phyloP scores from a whole-genome alignment of 2,113 vertebrate genomes.

The Microtus ochrogaster region DNA sequence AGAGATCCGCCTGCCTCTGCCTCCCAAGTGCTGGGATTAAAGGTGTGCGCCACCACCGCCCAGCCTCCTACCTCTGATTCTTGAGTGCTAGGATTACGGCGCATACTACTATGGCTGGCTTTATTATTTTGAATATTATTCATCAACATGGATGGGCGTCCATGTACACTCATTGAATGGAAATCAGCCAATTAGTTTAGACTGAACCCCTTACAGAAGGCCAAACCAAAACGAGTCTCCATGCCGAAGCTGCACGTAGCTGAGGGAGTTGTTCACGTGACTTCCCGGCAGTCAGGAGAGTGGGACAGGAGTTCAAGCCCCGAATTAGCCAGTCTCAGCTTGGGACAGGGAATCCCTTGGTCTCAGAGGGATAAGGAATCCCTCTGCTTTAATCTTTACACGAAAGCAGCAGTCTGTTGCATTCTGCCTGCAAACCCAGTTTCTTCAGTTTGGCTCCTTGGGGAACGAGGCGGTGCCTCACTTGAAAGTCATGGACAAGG shows the following conservation, averaged over 20 bases:
- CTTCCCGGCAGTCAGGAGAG: not conserved
- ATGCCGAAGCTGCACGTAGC: not conserved
- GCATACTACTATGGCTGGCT: not conserved
- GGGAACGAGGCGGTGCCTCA: not conserved
- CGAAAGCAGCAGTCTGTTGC: not conserved
- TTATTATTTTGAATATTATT: not conserved
- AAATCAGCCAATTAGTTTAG: not conserved
- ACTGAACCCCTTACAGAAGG: not conserved
- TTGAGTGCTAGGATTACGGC: not conserved
- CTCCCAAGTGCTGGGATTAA: too few relatives aligned
- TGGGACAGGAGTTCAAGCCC: not conserved
- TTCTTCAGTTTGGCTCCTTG: not conserved
- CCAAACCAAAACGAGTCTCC: not conserved
- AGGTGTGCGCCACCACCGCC: too few relatives aligned
- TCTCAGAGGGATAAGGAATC: not conserved
- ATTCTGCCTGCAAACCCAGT: not conserved
- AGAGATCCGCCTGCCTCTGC: too few relatives aligned
- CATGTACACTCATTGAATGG: not conserved
- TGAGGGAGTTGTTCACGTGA: not conserved
- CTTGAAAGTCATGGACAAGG: not conserved
- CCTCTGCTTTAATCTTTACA: not conserved
- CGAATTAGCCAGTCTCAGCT: not conserved
- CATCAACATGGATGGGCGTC: too few relatives aligned
- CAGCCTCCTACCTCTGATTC: not conserved
- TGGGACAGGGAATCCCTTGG: not conserved